Evolutionary conservation across 2,888 invertebrate genomes (phyloP), one percentile per base, ranked within the genome.

Genomic region (Timandra comae): DNA sequence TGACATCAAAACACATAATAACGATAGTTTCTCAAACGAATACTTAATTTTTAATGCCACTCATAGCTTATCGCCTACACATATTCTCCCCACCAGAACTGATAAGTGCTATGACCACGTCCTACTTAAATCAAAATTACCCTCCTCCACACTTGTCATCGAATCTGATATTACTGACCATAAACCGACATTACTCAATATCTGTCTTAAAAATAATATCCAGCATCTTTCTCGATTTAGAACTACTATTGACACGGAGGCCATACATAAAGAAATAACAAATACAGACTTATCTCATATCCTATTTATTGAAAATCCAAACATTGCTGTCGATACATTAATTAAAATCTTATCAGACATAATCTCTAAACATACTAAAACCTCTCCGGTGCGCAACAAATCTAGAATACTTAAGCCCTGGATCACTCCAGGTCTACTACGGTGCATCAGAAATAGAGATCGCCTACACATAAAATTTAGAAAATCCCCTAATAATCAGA

Each of bases 351-450:
- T 21, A 7, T 8, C 7, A 7, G 8, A 21, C 7, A 21, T 21
- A 7, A 21, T 21, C 21, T 8, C 8, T 8, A 26, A 34, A 7
- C 13, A 40, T 25, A 26, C 38, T 2, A 30, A 9, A 2, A 12
- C 7, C 4, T 9, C 23, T 0, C 19, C 21, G 12, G 9, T 27
- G 2, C 12, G 41, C 0, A 24, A 21, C 5, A 33, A 26, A 13
- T 39, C 41, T 8, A 36, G 29, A 13, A 29, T 33, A 2, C 7
- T 39, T 0, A 48, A 49, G 25, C 46, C 43, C 0, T 49, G 46
- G 46, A 41, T 50, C 1, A 44, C 46, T 0, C 30, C 21, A 3
- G 21, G 21, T 8, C 21, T 21, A 7, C 7, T 21, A 8, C 21
- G 21, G 3, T 21, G 21, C 7, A 21, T 21, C 7, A 21, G 21